Evolutionary conservation across 2,797 vertebrate species (phyloP).

Genomic region (Neopelma chrysocephalum): DNA sequence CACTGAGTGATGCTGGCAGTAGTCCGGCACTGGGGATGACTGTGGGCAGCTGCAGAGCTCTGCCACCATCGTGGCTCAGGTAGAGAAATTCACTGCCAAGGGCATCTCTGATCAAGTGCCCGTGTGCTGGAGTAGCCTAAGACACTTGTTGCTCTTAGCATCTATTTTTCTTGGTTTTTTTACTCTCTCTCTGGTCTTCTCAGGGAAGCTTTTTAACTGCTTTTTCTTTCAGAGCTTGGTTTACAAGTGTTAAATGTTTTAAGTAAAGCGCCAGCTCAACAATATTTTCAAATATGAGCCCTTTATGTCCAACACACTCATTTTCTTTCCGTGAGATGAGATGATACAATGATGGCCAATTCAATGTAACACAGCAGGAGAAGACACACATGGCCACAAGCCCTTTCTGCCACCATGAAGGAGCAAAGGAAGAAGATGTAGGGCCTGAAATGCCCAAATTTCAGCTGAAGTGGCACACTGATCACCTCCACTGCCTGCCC

Average conservation of each 20-base stretch:
- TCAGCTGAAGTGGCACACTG: not conserved
- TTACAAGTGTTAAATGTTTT: not conserved
- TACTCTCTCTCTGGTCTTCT: not conserved
- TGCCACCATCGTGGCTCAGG: not conserved
- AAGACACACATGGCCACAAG: not conserved
- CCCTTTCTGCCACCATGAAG: not conserved
- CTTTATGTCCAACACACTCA: not conserved
- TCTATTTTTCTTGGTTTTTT: not conserved
- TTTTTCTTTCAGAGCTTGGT: not conserved
- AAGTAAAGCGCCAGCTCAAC: not conserved
- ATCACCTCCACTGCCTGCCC: not conserved
- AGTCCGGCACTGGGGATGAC: not conserved
- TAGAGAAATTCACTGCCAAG: not conserved
- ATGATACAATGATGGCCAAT: not conserved
- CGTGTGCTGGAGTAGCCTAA: not conserved
- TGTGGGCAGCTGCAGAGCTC: not conserved
- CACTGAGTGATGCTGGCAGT: slow-evolving; percentile 4
- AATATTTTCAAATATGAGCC: not conserved
- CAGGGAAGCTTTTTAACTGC: not conserved
- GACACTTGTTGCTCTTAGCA: not conserved
- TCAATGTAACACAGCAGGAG: not conserved
- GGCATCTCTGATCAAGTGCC: not conserved
- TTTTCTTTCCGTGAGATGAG: not conserved
- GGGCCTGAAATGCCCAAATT: not conserved
- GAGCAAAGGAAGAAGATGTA: not conserved